A percentile compares a stretch with the other conserved stretches of the same genome.
Conservation (phyloP, 2,888 invertebrate species). For the Aethes cnicana region DNA sequence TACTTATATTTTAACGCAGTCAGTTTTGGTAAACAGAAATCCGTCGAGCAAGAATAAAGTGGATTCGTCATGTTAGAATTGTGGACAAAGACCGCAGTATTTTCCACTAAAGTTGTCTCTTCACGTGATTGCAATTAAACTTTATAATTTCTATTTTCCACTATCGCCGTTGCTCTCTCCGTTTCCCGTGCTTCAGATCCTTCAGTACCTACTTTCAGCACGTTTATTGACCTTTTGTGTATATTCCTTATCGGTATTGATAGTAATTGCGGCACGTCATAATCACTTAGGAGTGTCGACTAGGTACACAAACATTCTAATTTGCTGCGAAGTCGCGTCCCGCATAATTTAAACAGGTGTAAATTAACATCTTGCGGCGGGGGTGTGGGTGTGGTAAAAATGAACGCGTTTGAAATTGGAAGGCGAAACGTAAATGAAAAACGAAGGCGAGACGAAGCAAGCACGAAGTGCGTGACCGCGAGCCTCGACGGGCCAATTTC, state of each 20-base stretch:
- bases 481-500: neutral
- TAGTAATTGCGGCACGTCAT: slow-evolving; percentile 5
- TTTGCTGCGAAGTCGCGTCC: slow-evolving; percentile 34
- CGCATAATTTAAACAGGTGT: slow-evolving; percentile 39
- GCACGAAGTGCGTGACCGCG: slow-evolving; percentile 32
- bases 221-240: no score
- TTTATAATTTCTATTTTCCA: slow-evolving; percentile 12
- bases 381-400: slow-evolving; percentile 36
- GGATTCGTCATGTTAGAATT: no score
- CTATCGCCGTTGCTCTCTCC: slow-evolving; percentile 6
- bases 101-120: slow-evolving; percentile 4
- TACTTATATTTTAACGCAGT: slow-evolving; percentile 57
- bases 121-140: slow-evolving; percentile 14
- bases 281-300: slow-evolving; percentile 4
- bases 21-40: slow-evolving; percentile 51
- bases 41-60: neutral
- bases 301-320: slow-evolving; percentile 27
- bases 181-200: neutral
- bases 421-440: slow-evolving; percentile 48
- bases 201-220: no score
- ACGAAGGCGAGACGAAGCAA: slow-evolving; percentile 50
- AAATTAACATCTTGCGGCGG: slow-evolving; percentile 42
- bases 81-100: no score
- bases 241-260: slow-evolving; percentile 4
- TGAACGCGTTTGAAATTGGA: slow-evolving; percentile 47